Percentiles rank a stretch among this genome's conserved stretches.
phyloP scores from a whole-genome alignment of 2,113 vertebrate species.

The Hydrochoerus hydrochaeris region DNA sequence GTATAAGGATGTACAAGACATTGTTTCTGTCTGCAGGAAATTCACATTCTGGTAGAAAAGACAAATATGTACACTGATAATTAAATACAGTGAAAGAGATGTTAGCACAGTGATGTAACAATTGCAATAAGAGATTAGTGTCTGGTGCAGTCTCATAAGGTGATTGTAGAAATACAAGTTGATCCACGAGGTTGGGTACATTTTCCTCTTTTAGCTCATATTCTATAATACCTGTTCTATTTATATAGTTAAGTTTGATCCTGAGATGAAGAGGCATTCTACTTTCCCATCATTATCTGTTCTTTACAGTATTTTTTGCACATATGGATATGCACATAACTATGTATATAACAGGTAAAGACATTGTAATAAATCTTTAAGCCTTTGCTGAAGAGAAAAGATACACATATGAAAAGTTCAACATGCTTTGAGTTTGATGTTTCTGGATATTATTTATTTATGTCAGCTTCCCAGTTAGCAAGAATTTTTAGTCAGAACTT shows the following conservation, averaged over 20 bases:
- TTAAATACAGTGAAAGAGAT: not conserved
- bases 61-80: conserved; percentile 26
- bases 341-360: not conserved
- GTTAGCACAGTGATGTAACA: not conserved
- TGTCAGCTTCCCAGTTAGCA: not conserved
- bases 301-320: not conserved
- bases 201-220: conserved; percentile 25
- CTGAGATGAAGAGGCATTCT: not conserved
- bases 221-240: not conserved
- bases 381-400: not conserved
- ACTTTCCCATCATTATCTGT: conserved; percentile 6
- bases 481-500: not conserved
- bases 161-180: not conserved
- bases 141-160: not conserved
- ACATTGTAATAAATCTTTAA: not conserved
- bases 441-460: not conserved
- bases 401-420: not conserved
- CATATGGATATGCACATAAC: not conserved
- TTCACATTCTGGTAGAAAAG: not conserved
- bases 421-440: not conserved
- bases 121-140: not conserved
- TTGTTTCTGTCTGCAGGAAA: conserved; percentile 9
- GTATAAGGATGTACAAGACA: not conserved
- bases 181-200: not conserved
- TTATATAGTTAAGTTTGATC: not conserved